Percentiles rank a stretch among this genome's conserved stretches.
Evolutionary conservation across 2,797 vertebrate species (phyloP).

Genomic region (Selene dorsalis): DNA sequence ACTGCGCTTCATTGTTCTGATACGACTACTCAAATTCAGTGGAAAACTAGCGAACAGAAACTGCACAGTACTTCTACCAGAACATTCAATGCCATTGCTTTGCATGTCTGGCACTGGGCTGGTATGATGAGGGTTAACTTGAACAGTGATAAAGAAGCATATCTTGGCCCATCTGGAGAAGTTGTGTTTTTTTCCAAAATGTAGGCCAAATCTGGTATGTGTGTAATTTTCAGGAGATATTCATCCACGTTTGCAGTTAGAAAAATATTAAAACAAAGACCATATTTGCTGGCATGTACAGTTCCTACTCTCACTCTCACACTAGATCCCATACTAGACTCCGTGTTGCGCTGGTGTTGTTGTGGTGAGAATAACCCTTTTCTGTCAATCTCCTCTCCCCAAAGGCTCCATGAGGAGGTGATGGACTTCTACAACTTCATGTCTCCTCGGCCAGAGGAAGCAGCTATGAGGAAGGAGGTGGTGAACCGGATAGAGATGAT

Average conservation of each 20-base stretch:
- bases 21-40: not conserved
- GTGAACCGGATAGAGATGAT: conserved; percentile 95
- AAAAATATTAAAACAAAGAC: not conserved
- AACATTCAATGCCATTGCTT: not conserved
- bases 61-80: not conserved
- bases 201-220: not conserved
- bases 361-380: conserved; percentile 10
- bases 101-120: not conserved
- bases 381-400: conserved; percentile 27
- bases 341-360: not conserved
- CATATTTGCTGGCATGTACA: not conserved
- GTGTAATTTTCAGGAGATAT: not conserved
- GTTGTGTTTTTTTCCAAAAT: not conserved
- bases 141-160: conserved; percentile 23
- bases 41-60: not conserved
- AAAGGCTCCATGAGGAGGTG: conserved; percentile 96
- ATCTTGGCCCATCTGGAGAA: conserved; percentile 39
- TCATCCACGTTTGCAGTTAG: not conserved
- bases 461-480: conserved; percentile 97
- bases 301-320: not conserved
- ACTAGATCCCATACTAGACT: not conserved
- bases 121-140: conserved; percentile 12
- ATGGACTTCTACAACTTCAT: conserved; percentile 99
- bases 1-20: not conserved
- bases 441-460: conserved; percentile 96